A percentile compares a stretch with the other conserved stretches of the same genome.
phyloP scores from a whole-genome alignment of 2,797 vertebrate species.

The Linurgus olivaceus region DNA sequence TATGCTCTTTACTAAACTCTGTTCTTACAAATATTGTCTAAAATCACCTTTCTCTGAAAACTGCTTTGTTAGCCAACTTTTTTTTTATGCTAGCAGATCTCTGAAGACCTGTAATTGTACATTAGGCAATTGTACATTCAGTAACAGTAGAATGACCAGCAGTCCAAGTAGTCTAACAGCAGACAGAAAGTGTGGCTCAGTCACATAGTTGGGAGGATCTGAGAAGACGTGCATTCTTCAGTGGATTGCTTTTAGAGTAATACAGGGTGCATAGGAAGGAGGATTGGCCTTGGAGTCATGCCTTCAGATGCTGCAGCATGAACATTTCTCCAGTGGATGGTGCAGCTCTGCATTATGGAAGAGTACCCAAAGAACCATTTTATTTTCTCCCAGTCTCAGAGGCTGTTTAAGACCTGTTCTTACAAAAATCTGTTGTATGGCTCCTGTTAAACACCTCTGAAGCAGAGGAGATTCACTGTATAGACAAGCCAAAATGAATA shows the following conservation, averaged over 20 bases:
- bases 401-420: not conserved
- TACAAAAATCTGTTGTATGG: not conserved
- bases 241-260: not conserved
- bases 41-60: not conserved
- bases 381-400: not conserved
- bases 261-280: not conserved
- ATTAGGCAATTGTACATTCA: not conserved
- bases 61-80: not conserved
- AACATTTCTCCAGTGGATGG: not conserved
- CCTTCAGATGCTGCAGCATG: not conserved
- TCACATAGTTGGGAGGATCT: not conserved
- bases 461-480: not conserved
- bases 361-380: not conserved
- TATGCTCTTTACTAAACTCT: not conserved
- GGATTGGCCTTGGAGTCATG: not conserved
- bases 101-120: not conserved
- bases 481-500: not conserved
- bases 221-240: not conserved
- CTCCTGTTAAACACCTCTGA: not conserved
- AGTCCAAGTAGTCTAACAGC: not conserved
- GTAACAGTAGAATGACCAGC: not conserved
- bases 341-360: not conserved
- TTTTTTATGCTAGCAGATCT: not conserved
- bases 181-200: rapidly evolving
- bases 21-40: not conserved